These are phyloP conservation scores for Pluvialis apricaria DNA, from an alignment of 2,113 vertebrate genomes.

Conservation along the genomic window DNA sequence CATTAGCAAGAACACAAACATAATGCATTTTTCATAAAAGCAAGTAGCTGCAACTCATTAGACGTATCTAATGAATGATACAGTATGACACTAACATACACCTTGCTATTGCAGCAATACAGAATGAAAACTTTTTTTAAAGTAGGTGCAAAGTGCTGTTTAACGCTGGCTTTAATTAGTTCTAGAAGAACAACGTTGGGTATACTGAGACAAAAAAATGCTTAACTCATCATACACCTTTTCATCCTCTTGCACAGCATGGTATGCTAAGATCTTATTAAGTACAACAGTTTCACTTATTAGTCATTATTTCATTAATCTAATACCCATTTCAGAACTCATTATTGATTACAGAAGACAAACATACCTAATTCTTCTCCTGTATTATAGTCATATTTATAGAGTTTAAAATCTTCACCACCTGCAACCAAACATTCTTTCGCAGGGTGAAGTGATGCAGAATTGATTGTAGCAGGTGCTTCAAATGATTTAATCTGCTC, in stretches of 20 bases:
- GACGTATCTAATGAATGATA: background rate
- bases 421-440: slow-evolving; percentile 97
- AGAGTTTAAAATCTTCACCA: slow-evolving; percentile 98
- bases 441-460: slow-evolving; percentile 94
- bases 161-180: background rate
- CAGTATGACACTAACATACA: background rate
- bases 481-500: slow-evolving; percentile 95
- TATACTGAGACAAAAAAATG: background rate
- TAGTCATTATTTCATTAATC: background rate
- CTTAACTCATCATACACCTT: background rate
- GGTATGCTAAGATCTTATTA: background rate
- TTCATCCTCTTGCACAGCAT: background rate
- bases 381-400: slow-evolving; percentile 96
- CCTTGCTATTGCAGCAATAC: background rate
- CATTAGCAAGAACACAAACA: background rate
- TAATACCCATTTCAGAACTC: background rate
- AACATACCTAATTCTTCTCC: slow-evolving; percentile 94
- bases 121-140: background rate
- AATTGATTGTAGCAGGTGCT: slow-evolving; percentile 92
- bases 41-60: background rate
- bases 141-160: background rate
- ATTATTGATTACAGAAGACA: background rate
- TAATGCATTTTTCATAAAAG: background rate
- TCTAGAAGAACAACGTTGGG: background rate
- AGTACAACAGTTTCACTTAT: background rate